Conservation (phyloP, 2,888 invertebrate genomes). For the Keiferia lycopersicella region DNA sequence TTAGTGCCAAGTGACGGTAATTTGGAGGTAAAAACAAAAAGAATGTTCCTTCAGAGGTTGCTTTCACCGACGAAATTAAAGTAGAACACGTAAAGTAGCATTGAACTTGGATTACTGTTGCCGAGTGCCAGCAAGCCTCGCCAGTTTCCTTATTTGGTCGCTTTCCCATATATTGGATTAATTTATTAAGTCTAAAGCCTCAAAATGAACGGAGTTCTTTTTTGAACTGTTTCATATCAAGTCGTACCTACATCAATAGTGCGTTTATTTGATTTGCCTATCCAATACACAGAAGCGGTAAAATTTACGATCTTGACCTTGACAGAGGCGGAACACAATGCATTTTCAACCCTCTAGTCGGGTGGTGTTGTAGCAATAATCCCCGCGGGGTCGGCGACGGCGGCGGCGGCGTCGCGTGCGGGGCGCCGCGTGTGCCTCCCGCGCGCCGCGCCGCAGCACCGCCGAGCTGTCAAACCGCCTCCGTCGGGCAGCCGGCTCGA, state of each 20-base stretch:
- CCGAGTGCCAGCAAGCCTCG: not conserved
- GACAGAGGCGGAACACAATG: constrained; percentile 64
- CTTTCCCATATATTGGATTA: not conserved
- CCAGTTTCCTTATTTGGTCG: not conserved
- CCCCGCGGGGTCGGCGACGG: constrained; percentile 52
- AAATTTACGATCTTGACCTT: constrained; percentile 62
- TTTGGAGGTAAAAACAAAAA: constrained; percentile 1
- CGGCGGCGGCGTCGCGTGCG: constrained; percentile 58
- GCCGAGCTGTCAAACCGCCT: constrained; percentile 79
- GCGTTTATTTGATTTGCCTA: constrained; percentile 2
- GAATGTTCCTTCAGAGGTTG: constrained; percentile 4
- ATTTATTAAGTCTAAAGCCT: too few relatives aligned
- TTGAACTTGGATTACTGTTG: constrained; percentile 11
- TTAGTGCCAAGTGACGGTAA: constrained; percentile 17
- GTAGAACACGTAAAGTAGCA: constrained; percentile 15
- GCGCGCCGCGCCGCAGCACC: constrained; percentile 62
- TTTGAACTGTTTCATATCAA: not conserved
- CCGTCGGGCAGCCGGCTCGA: constrained; percentile 76
- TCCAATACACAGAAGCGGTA: constrained; percentile 4
- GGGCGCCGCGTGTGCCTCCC: constrained; percentile 65
- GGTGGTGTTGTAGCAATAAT: constrained; percentile 66
- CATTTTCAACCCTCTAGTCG: constrained; percentile 73
- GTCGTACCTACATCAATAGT: not conserved
- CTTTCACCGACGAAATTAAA: constrained; percentile 12
- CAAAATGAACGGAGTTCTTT: too few relatives aligned